Evolutionary conservation across 2,888 invertebrate species (phyloP), one percentile per base, ranked within the genome.

Genomic region (Caenorhabditis plicata): DNA sequence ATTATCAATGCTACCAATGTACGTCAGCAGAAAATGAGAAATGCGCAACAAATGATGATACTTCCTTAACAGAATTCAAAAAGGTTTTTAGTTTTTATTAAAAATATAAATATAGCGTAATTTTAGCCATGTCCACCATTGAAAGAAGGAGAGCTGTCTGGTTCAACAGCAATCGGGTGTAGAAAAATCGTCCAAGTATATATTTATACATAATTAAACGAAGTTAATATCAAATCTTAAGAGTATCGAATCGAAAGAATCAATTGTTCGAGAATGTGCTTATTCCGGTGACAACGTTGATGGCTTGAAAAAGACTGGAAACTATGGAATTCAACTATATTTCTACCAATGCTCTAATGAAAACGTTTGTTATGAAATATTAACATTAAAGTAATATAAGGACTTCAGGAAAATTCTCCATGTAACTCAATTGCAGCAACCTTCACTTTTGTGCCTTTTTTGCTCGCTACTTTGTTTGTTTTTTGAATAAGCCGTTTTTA

Each of bases 291-390:
- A 57, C n/a, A 46, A 62, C 2, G 68, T 73, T 23, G 62, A 69
- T 26, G 72, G 68, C 42, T 45, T 58, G 42, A 75, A 74, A 54
- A 70, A 76, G 53, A 74, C 74, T n/a, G 78, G 78, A 32, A 78
- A 77, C 67, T 72, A 71, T 40, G 77, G 68, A 31, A 70, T 78
- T 42, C 56, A 58, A 29, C 46, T 77, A 26, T 67, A 62, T 62
- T 68, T 69, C 56, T 84, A 84, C 65, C 83, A 81, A 52, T 82
- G 83, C 71, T 85, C 54, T 23, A 75, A 76, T 42, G 63, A 51
- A 19, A 29, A 44, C 25, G 62, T 62, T 44, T n/a, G n/a, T n/a
- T 9, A n/a, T 31, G 23, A n/a, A 43, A 11, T 19, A 19, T 13
- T n/a, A 20, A 17, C 22, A 25, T 15, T 27, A n/a, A 17, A 17